Percentiles rank a stretch among this genome's conserved stretches.
These are phyloP conservation scores for Orientallactaga bullata DNA, from an alignment of 2,113 vertebrate species.

Conservation along the genomic window DNA sequence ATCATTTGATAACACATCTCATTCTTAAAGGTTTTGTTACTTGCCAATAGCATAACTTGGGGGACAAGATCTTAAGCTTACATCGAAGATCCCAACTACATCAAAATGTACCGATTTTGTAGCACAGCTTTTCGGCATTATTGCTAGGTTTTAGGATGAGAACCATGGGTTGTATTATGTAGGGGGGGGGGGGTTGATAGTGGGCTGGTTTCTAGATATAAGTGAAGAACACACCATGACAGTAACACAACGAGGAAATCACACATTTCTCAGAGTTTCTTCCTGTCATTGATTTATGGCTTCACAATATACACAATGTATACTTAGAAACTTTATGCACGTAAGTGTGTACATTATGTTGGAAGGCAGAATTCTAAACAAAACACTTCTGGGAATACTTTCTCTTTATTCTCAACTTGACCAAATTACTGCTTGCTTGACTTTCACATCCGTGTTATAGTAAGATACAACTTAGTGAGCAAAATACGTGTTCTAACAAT, in stretches of 20 bases:
- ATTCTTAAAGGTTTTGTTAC: background rate
- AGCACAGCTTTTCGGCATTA: too few relatives aligned
- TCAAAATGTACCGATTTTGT: background rate
- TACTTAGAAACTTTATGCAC: too few relatives aligned
- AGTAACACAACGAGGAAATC: background rate
- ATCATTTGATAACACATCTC: background rate
- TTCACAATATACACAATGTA: too few relatives aligned
- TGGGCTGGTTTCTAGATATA: background rate
- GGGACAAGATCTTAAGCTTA: background rate
- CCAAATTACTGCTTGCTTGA: background rate
- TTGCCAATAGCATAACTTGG: background rate
- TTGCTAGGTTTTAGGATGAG: background rate
- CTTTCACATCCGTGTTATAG: background rate
- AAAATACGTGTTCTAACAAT: background rate
- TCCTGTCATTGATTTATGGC: background rate
- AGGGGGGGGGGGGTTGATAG: too few relatives aligned
- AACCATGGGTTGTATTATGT: background rate
- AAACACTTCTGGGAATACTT: background rate
- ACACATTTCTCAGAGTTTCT: background rate
- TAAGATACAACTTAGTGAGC: background rate
- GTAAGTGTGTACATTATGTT: background rate
- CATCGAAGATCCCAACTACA: background rate
- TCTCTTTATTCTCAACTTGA: background rate
- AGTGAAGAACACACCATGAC: rapidly evolving
- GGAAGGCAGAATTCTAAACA: background rate